Base-by-base conservation (phyloP, 30 jellyfish, hydroid and myxozoan genomes). In the Aurelia coerulea region DNA sequence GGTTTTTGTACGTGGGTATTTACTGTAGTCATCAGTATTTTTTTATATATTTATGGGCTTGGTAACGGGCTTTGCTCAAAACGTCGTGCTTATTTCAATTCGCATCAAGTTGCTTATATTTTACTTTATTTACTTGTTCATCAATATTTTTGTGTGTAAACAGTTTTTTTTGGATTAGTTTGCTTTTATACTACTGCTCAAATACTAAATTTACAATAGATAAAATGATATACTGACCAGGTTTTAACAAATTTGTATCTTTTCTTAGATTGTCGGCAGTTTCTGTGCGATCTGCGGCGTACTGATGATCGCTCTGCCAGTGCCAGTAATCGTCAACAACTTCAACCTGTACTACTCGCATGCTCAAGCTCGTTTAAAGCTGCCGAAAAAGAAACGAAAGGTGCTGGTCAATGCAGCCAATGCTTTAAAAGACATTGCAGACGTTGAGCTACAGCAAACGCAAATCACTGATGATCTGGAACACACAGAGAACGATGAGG, bases 261-360 rank as follows among this genome's bases (percentile, higher is more conserved):
- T 76, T 14, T 62, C 74, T 17, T 29, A 92, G 98, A 37, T 84
- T 17, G 81, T 94, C 42, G 99, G 99, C 17, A 88, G 95, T 51
- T 60, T 94, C 18, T 94, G 99, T 68, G 94, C 99, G 1, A 90
- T 94, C 8, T 72, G 97, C 53, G 99, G 99, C 8, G 99, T 94
- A 18, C 90, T 94, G 23, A 88, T 94, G 97, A 94, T 94, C n/a
- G 99, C 99, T 3, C 90, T 94, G 50, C 99, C 99, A 2, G 99
- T 94, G 15, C 99, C 99, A 14, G 99, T 94, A 9, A 94, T 94
- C 33, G 99, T 94, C 23, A 94, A 94, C 78, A 94, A 94, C 68
- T 94, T 94, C 91, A 94, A 94, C 58, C 76, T 94, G 53, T 94
- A 88, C 75, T 94, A 94, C 82, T 89, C 97, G 11, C 99, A 94